Evolutionary conservation across 2,888 invertebrate species (phyloP).

Genomic region (Metallyticus violacea): DNA sequence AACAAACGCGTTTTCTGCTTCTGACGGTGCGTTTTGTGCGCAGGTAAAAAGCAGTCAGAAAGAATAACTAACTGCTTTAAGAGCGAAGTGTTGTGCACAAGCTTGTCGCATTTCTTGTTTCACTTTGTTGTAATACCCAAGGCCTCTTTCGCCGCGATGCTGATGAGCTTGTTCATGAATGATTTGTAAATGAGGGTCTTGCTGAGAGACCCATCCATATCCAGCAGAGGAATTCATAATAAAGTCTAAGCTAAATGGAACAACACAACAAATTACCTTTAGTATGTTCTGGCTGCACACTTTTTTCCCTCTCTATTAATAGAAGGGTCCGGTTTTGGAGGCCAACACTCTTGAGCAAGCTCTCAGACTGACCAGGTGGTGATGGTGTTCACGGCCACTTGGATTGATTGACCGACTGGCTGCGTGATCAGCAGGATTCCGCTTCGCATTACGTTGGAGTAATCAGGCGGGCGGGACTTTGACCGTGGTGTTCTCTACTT

Average conservation of each 20-base stretch:
- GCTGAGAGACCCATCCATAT: no score
- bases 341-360: conserved; percentile 20
- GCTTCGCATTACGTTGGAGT: neutral
- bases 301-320: conserved; percentile 22
- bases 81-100: neutral
- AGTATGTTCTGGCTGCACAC: neutral
- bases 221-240: neutral
- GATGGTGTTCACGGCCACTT: neutral
- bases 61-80: neutral
- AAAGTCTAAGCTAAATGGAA: neutral
- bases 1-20: neutral
- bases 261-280: neutral
- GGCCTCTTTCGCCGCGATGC: no score
- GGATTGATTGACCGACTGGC: neutral
- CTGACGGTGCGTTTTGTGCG: neutral
- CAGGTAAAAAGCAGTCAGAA: neutral
- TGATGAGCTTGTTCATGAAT: neutral
- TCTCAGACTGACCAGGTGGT: neutral
- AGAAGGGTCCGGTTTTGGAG: conserved; percentile 29
- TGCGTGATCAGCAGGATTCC: neutral
- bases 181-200: neutral
- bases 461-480: neutral
- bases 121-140: no score
- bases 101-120: no score
- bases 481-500: no score